phyloP scores from a whole-genome alignment of 2,113 vertebrate genomes.

The Onychostruthus taczanowskii region DNA sequence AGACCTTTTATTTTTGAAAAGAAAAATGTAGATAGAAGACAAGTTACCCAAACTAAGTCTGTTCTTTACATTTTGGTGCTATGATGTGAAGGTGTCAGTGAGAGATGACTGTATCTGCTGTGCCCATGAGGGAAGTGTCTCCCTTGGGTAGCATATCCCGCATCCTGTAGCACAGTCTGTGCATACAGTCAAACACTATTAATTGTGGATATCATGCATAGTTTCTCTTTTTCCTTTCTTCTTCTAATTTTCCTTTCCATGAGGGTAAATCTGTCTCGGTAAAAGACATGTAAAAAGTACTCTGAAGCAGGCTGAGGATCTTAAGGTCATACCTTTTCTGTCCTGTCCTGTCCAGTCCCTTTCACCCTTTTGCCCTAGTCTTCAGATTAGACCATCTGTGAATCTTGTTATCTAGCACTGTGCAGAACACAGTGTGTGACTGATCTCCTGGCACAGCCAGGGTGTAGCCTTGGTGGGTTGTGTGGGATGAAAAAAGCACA shows the following conservation, averaged over 20 bases:
- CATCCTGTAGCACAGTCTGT: background rate
- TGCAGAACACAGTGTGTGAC: background rate
- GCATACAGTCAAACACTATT: background rate
- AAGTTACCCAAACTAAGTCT: background rate
- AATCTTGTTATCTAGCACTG: background rate
- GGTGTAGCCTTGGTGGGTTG: background rate
- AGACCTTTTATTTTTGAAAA: background rate
- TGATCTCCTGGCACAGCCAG: slow-evolving; percentile 13
- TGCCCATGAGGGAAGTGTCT: background rate
- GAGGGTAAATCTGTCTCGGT: background rate
- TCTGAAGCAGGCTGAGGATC: background rate
- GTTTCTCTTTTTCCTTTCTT: background rate
- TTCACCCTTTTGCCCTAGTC: background rate
- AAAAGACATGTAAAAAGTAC: background rate
- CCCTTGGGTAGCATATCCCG: background rate
- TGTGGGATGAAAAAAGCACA: slow-evolving; percentile 30
- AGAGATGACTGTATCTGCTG: background rate
- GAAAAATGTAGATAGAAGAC: background rate
- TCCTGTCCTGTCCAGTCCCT: background rate
- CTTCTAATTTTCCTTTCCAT: background rate
- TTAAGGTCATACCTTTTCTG: background rate
- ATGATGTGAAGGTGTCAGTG: background rate
- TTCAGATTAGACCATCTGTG: background rate
- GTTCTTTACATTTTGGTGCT: background rate
- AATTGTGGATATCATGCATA: background rate